Evolutionary conservation across 2,797 vertebrate species (phyloP), one percentile per base, ranked within the genome.

Genomic region (Petrocephalus schoutedeni): DNA sequence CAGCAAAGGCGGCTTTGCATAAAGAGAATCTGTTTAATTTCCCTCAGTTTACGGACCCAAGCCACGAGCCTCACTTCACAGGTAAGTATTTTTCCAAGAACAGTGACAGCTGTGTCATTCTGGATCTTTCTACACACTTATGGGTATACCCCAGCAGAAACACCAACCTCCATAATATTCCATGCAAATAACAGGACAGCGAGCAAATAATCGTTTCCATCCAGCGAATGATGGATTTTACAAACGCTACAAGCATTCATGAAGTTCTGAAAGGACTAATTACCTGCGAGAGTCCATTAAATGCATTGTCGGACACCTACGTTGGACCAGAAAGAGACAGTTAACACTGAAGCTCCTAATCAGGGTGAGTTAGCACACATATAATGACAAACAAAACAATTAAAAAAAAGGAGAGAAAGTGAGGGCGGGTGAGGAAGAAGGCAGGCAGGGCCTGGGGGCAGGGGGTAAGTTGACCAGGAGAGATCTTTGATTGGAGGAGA

Each of bases 231-330:
- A 16, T 74, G 67, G 67, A 14, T 41, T 74, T 74, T 7, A 74
- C 32, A 14, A 1, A 49, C 49, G 41, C 41, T 8, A 80, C 1
- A 23, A 9, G 49, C 49, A 82, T 51, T 54, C n/a, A 16, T 74
- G 89, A 54, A 2, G 71, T 71, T 88, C 87, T 74, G 58, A 53
- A 85, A 85, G 51, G 21, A 64, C 53, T 51, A 86, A 93, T 95
- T 96, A 98, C 97, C 96, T 98, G 96, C 54, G 95, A 92, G 90
- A 97, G 95, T 96, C 96, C 96, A 92, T 98, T 97, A 94, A 97
- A 97, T 59, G 96, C 93, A 91, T 94, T 94, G 91, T 93, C 94
- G 89, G 96, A 91, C 88, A 94, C 95, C 97, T 98, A 93, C 92
- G 94, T 89, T 92, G 89, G 95, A 96, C 92, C 84, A 92, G 86